Base-by-base conservation (phyloP, 2,113 vertebrate species). In the Pardalotus punctatus region DNA sequence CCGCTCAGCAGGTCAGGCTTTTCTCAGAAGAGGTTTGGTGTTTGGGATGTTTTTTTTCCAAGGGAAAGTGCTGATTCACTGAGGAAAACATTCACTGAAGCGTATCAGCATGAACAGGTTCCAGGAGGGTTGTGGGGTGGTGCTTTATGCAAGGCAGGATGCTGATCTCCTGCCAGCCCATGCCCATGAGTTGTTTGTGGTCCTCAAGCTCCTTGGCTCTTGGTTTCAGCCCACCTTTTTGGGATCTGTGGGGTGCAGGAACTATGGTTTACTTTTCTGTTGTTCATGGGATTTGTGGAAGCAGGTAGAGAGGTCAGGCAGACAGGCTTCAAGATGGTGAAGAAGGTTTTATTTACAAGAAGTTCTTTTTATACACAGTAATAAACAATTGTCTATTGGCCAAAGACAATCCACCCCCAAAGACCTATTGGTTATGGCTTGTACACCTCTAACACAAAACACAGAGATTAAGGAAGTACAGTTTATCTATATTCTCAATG, bases 41-140 rank as follows among this genome's bases (percentile, higher is more conserved):
- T 80, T 53, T 76, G 70, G 66, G 65, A 73, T 77, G 11, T 18
- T 81, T 86, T 50, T 50, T 64, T 79, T 72, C 62, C 1, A 0
- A 43, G 45, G 43, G 27, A 45, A 95, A 81, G 23, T 0, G 51
- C 81, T 95, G 92, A 81, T 93, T 94, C 81, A 78, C 50, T 0
- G 3, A 35, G 51, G 54, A 2, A 3, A 69, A 20, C 0, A 0
- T 23, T 25, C 57, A 40, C 25, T 66, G 83, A 28, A 69, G 62
- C 4, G 0, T 36, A 3, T 29, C 0, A 0, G 70, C 0, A 0
- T 8, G 57, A 38, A 5, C 45, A 69, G 29, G 72, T 80, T 80
- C 50, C 35, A 16, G 81, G 84, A 56, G 50, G 81, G 72, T 54
- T 53, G 23, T 84, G 72, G 48, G 19, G 43, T 0, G 1, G 12